Conservation (phyloP, 2,888 invertebrate species). For the Bursaphelenchus okinawaensis region DNA sequence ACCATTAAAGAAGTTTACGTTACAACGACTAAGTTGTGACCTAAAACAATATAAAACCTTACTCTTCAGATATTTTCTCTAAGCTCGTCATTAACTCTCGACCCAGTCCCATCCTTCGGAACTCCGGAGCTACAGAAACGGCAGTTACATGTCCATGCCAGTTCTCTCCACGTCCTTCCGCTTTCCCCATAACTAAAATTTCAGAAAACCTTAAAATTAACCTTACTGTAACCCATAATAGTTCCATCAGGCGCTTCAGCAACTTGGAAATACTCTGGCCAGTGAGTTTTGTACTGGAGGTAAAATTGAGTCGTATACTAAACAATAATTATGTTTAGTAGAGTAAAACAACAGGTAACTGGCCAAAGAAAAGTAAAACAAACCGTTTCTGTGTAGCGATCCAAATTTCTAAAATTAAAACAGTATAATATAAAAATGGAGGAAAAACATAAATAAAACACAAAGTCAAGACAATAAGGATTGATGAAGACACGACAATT, state of each 20-base stretch:
- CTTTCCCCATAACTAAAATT: slow-evolving; percentile 88
- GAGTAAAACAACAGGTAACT: too few species aligned
- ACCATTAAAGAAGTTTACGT: neutral
- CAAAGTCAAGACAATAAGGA: neutral
- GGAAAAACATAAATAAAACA: too few species aligned
- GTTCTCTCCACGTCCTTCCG: slow-evolving; percentile 87
- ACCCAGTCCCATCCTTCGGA: slow-evolving; percentile 82
- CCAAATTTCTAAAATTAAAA: slow-evolving; percentile 73
- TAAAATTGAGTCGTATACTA: slow-evolving; percentile 70
- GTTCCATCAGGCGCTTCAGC: slow-evolving; percentile 90
- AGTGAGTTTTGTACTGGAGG: slow-evolving; percentile 90
- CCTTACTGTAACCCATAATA: slow-evolving; percentile 94
- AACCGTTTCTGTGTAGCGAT: slow-evolving; percentile 86
- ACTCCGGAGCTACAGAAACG: slow-evolving; percentile 88
- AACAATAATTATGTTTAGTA: slow-evolving; percentile 65
- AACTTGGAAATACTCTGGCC: slow-evolving; percentile 97
- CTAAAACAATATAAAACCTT: slow-evolving; percentile 17
- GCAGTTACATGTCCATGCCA: slow-evolving; percentile 99
- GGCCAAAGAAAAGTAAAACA: too few species aligned
- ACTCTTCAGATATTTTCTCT: slow-evolving; percentile 89
- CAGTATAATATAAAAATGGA: neutral
- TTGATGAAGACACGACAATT: neutral
- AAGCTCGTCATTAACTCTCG: slow-evolving; percentile 85
- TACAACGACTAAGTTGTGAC: neutral
- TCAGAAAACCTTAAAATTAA: neutral